A percentile compares a stretch with the other conserved stretches of the same genome.
Conservation (phyloP, 2,888 invertebrate species). For the Schizotus pectinicornis region DNA sequence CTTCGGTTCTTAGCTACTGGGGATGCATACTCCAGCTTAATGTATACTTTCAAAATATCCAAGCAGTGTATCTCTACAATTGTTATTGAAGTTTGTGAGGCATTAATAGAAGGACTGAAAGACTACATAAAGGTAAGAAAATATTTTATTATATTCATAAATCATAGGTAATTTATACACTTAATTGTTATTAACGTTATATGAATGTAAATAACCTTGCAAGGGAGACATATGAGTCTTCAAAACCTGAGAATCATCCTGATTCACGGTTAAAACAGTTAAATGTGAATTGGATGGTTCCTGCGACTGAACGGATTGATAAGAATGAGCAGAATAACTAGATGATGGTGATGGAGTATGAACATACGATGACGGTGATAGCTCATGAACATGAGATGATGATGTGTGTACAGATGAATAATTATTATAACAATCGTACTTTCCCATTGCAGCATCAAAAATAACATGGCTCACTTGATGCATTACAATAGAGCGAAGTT, state of each 20-base stretch:
- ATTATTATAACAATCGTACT: neutral
- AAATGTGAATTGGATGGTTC: too few species aligned
- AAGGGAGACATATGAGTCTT: constrained; percentile 1
- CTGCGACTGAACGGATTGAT: constrained; percentile 4
- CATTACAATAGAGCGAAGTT: constrained; percentile 5
- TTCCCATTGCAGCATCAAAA: constrained; percentile 8
- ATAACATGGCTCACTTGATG: constrained; percentile 1
- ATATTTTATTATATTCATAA: too few species aligned
- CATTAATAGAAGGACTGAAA: constrained; percentile 5
- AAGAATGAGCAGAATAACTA: constrained; percentile 7
- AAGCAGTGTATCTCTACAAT: too few species aligned
- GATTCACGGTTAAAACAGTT: too few species aligned
- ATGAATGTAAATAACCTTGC: constrained; percentile 1
- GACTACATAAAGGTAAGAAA: too few species aligned
- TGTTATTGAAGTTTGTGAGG: constrained; percentile 8
- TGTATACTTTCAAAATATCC: too few species aligned
- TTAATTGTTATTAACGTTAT: constrained; percentile 2
- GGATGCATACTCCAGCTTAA: neutral
- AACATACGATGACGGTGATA: too few species aligned
- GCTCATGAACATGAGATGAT: neutral
- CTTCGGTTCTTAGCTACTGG: constrained; percentile 3
- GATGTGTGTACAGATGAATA: constrained; percentile 2
- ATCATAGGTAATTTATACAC: too few species aligned
- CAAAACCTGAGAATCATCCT: constrained; percentile 2
- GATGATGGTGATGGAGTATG: constrained; percentile 7